Evolutionary conservation across 2,113 vertebrate species (phyloP).

Genomic region (Prinia subflava): DNA sequence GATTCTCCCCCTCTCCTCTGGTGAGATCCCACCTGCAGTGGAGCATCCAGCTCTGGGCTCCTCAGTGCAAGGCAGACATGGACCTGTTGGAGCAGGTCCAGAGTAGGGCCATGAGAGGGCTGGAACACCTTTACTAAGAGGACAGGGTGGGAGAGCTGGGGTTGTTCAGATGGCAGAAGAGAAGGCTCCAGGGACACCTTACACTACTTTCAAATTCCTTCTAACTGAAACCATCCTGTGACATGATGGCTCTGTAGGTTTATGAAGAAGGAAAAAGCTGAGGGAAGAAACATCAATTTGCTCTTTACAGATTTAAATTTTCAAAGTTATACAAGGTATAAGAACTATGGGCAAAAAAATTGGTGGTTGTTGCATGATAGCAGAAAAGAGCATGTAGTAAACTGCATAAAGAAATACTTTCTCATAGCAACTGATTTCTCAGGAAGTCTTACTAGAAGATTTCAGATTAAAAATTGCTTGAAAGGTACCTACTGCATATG

Average conservation of each 20-base stretch:
- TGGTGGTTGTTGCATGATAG: background rate
- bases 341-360: background rate
- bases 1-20: background rate
- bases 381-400: background rate
- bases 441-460: background rate
- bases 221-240: background rate
- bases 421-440: background rate
- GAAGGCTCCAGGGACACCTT: fast-evolving
- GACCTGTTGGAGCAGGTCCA: background rate
- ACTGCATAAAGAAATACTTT: background rate
- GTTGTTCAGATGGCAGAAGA: background rate
- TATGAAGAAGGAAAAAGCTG: background rate
- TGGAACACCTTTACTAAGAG: background rate
- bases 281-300: background rate
- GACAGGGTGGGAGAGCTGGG: background rate
- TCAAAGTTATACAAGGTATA: background rate
- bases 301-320: background rate
- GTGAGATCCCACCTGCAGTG: background rate
- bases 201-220: background rate
- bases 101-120: fast-evolving
- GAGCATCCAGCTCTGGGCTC: background rate
- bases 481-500: background rate
- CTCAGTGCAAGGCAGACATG: background rate
- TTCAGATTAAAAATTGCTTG: background rate
- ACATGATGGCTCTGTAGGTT: background rate